Conservation (phyloP, 2,113 vertebrate species). For the Lota lota region DNA sequence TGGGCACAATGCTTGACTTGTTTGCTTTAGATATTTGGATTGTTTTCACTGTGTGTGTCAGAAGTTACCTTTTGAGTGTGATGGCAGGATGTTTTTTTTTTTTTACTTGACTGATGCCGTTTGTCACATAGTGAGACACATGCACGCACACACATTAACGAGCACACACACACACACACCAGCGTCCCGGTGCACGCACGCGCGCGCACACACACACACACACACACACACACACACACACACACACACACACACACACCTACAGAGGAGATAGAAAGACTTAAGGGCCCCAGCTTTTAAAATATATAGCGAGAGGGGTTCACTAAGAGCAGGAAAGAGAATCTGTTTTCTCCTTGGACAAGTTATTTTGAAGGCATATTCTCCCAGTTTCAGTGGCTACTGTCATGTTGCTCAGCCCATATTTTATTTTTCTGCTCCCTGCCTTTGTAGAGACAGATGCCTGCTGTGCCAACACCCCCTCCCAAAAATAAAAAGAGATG, state of each 20-base stretch:
- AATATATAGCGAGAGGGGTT: slow-evolving; percentile 16
- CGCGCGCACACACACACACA: slow-evolving; percentile 1
- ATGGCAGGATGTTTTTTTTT: no score
- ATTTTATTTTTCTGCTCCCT: slow-evolving; percentile 45
- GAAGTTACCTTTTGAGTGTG: no score
- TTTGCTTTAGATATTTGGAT: no score
- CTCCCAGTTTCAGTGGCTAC: slow-evolving; percentile 45
- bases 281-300: neutral
- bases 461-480: slow-evolving; percentile 14
- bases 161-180: neutral
- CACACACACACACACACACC: neutral
- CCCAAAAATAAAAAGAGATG: slow-evolving; percentile 21
- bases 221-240: neutral
- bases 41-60: no score
- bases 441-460: slow-evolving; percentile 14
- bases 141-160: neutral
- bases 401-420: slow-evolving; percentile 47
- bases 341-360: slow-evolving; percentile 34
- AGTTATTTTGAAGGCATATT: slow-evolving; percentile 50
- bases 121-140: no score
- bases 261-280: neutral
- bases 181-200: neutral
- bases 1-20: no score
- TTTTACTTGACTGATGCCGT: no score
- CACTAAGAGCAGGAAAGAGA: slow-evolving; percentile 32